These are phyloP conservation scores for Megathymus violae DNA, from an alignment of 1,140 invertebrate species.

Conservation along the genomic window DNA sequence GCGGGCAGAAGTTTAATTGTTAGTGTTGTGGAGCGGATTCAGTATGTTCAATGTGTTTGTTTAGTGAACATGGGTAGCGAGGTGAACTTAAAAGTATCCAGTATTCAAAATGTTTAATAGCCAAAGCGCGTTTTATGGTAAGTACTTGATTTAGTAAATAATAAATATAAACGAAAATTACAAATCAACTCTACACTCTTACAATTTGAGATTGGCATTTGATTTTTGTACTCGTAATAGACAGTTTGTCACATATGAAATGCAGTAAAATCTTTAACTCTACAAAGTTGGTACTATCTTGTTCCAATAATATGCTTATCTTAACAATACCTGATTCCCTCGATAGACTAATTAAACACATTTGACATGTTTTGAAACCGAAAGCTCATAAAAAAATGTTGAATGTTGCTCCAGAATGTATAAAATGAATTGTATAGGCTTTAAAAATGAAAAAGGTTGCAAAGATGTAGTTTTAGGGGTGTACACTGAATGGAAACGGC, in stretches of 20 bases:
- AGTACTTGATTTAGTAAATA: no score
- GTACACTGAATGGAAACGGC: slow-evolving; percentile 10
- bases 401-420: slow-evolving; percentile 8
- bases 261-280: no score
- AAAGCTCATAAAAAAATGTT: background rate
- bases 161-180: no score
- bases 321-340: background rate
- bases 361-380: slow-evolving; percentile 4
- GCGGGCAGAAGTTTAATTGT: background rate
- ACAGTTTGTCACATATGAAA: no score
- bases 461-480: background rate
- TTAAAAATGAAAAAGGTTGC: slow-evolving; percentile 19
- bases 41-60: background rate
- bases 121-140: no score
- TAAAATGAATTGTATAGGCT: slow-evolving; percentile 31
- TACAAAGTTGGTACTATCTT: no score
- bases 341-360: background rate
- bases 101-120: no score
- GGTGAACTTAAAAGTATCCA: no score
- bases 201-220: no score
- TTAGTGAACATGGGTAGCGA: background rate
- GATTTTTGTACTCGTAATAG: no score
- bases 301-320: no score
- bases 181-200: no score
- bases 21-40: background rate